These are phyloP conservation scores for Zosterops lateralis DNA, from an alignment of 2,113 vertebrate species.

Conservation along the genomic window DNA sequence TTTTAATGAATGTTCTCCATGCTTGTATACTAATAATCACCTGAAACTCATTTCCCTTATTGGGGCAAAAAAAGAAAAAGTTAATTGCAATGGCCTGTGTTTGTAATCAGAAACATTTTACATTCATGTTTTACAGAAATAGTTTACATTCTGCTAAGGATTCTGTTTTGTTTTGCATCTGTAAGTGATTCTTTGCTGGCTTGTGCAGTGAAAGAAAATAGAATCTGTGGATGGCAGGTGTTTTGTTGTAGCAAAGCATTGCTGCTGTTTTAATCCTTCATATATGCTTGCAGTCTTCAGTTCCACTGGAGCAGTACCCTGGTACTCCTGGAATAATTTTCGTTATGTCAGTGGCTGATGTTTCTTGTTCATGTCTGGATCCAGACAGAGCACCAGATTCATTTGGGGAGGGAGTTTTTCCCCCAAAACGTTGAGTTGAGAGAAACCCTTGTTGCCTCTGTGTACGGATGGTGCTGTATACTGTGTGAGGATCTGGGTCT, in stretches of 20 bases:
- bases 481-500: neutral
- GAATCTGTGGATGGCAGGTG: neutral
- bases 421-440: neutral
- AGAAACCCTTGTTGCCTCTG: neutral
- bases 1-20: neutral
- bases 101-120: neutral
- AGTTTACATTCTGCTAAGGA: neutral
- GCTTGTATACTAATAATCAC: neutral
- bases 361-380: neutral
- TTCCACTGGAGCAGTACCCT: neutral
- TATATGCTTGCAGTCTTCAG: neutral
- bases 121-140: neutral
- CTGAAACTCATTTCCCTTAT: neutral
- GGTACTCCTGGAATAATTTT: neutral
- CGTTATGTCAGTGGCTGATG: neutral
- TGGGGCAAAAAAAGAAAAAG: neutral
- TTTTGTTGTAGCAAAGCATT: neutral
- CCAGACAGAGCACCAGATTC: neutral
- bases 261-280: neutral
- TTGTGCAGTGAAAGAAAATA: neutral
- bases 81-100: neutral
- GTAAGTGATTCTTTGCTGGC: neutral
- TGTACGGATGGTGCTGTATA: neutral
- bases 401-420: neutral
- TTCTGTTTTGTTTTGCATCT: neutral